These are phyloP conservation scores for Sylvilagus floridanus DNA, from an alignment of 2,797 vertebrate species.

Conservation along the genomic window DNA sequence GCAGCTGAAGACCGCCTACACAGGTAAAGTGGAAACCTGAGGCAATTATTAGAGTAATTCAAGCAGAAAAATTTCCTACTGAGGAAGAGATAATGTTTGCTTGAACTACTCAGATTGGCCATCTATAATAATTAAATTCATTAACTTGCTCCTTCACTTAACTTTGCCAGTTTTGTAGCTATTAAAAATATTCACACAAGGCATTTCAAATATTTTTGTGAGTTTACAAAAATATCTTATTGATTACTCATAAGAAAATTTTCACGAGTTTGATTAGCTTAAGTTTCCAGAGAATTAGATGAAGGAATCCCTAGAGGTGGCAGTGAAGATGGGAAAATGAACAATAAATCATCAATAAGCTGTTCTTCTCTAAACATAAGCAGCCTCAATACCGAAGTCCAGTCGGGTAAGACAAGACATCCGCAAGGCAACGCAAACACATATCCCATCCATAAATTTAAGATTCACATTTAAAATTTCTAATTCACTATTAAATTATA, in stretches of 20 bases:
- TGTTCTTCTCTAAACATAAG: slow-evolving; percentile 44
- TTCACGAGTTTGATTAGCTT: not conserved
- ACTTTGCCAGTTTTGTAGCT: not conserved
- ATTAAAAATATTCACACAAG: slow-evolving; percentile 30
- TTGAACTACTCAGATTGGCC: slow-evolving; percentile 61
- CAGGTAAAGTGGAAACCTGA: slow-evolving; percentile 47
- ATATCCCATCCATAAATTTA: too few relatives aligned
- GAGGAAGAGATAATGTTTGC: slow-evolving; percentile 67
- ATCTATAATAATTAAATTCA: slow-evolving; percentile 75
- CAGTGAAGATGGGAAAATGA: not conserved
- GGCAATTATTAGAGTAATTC: slow-evolving; percentile 68
- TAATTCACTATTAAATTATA: not conserved
- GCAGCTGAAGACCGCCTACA: not conserved
- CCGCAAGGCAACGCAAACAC: not conserved
- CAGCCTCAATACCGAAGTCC: too few relatives aligned
- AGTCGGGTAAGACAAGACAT: too few relatives aligned
- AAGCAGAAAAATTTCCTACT: slow-evolving; percentile 70
- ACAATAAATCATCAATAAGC: not conserved
- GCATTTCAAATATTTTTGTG: slow-evolving; percentile 39
- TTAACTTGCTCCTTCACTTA: slow-evolving; percentile 3
- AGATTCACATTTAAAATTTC: not conserved
- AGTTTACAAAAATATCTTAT: slow-evolving; percentile 41
- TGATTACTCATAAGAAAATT: slow-evolving; percentile 50
- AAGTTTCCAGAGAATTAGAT: slow-evolving; percentile 6
- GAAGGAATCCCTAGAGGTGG: not conserved